A percentile compares a stretch with the other conserved stretches of the same genome.
These are phyloP conservation scores for Sakesphorus luctuosus DNA, from an alignment of 2,113 vertebrate species.

Conservation along the genomic window DNA sequence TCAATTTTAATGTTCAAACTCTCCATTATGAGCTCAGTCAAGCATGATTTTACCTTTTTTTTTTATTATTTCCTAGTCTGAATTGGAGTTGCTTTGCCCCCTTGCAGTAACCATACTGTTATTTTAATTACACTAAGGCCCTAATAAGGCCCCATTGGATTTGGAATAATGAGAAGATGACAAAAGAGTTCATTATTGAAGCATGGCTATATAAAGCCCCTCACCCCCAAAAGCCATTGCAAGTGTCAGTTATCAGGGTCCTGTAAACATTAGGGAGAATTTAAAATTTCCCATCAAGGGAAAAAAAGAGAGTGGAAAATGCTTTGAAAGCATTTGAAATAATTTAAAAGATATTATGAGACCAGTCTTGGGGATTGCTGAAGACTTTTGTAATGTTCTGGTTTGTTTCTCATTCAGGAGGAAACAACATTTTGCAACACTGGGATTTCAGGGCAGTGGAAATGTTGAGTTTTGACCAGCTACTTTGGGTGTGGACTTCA, in stretches of 20 bases:
- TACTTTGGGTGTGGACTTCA: neutral
- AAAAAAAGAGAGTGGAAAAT: neutral
- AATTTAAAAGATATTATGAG: neutral
- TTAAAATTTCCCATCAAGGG: neutral
- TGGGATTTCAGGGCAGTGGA: neutral
- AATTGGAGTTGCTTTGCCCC: neutral
- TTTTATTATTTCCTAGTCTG: neutral
- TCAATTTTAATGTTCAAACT: neutral
- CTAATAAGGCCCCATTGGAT: neutral
- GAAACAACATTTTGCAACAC: constrained; percentile 26
- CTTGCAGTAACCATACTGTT: neutral
- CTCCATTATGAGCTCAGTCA: neutral
- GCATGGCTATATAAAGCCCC: neutral
- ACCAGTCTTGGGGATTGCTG: neutral
- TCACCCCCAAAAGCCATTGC: neutral
- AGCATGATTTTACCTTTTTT: neutral
- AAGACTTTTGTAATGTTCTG: neutral
- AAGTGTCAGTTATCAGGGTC: neutral
- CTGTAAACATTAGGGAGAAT: neutral
- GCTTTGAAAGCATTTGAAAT: neutral
- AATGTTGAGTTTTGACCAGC: constrained; percentile 19
- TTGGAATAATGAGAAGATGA: neutral
- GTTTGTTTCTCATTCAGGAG: neutral
- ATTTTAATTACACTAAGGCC: neutral
- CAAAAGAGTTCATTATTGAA: neutral